Base-by-base conservation (phyloP, 2,797 vertebrate species). In the Anomalospiza imberbis region DNA sequence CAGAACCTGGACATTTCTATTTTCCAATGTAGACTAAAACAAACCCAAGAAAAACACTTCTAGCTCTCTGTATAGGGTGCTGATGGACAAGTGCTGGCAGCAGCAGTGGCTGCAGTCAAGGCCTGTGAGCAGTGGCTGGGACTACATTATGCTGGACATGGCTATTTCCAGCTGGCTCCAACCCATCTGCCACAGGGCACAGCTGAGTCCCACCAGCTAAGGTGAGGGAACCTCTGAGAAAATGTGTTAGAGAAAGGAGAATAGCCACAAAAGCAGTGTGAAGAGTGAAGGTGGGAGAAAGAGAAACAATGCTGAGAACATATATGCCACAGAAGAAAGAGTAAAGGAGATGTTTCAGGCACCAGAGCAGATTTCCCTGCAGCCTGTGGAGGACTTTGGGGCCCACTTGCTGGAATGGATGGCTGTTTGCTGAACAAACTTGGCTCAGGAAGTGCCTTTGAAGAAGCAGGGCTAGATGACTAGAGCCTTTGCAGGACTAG, bases 401-500 rank as follows among this genome's bases (percentile, higher is more conserved):
- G 7, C 29, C 4, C 12, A 14, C 3, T 20, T 63, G 3, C 16
- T 71, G 53, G 15, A 70, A 20, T 4, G 9, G 9, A 13, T 61
- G 17, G 2, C 10, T 45, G 5, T 45, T 77, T 74, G 17, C 36
- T 42, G n/a, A 62, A 55, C 48, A 31, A 78, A 51, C 1, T 62
- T 63, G n/a, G 4, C 10, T 32, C 2, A 2, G 28, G n/a, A 50
- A 71, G 4, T 16, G 9, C 5, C 11, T 31, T 47, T 0, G 0
- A 4, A 44, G 66, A 16, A 66, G 21, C 17, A 61, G 14, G 12
- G 9, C 14, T 55, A 13, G 19, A 44, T 31, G 15, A 44, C 6
- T 51, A 54, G 6, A 60, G 4, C 2, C 31, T 8, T 19, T 14
- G 10, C 13, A 72, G 42, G 14, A 61, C 6, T 2, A 68, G 13